Evolutionary conservation across 35 echinoderm and acorn worm species (phyloP).

Genomic region (Ophiothrix spiculata): DNA sequence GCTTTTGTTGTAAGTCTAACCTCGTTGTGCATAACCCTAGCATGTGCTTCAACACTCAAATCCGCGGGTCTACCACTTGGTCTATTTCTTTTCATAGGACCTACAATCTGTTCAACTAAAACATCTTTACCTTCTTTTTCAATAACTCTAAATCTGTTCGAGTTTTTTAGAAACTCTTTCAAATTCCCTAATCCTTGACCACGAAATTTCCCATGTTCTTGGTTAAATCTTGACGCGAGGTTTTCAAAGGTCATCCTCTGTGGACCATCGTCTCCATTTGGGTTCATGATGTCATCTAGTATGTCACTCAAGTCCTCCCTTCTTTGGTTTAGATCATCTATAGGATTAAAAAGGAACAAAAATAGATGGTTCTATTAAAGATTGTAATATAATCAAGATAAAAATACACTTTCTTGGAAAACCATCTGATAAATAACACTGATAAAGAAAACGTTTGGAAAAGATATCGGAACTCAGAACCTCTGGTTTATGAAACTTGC

Average conservation of each 20-base stretch:
- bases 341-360: not conserved
- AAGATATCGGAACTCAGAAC: too few relatives aligned
- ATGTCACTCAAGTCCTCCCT: not conserved
- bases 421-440: too few relatives aligned
- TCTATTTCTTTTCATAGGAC: not conserved
- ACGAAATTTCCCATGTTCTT: not conserved
- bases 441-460: too few relatives aligned
- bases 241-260: not conserved
- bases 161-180: not conserved
- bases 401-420: too few relatives aligned
- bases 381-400: too few relatives aligned
- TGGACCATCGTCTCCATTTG: not conserved
- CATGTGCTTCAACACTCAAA: not conserved
- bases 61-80: not conserved
- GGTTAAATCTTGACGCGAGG: not conserved
- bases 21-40: too few relatives aligned
- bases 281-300: not conserved
- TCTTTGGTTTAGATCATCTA: not conserved
- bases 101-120: not conserved
- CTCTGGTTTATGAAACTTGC: too few relatives aligned
- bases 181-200: not conserved
- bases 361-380: not conserved
- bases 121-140: not conserved
- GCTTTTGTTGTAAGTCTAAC: not conserved
- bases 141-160: not conserved